Evolutionary conservation across 53 echinoderm and acorn worm species (phyloP).

Genomic region (Crossaster papposus): DNA sequence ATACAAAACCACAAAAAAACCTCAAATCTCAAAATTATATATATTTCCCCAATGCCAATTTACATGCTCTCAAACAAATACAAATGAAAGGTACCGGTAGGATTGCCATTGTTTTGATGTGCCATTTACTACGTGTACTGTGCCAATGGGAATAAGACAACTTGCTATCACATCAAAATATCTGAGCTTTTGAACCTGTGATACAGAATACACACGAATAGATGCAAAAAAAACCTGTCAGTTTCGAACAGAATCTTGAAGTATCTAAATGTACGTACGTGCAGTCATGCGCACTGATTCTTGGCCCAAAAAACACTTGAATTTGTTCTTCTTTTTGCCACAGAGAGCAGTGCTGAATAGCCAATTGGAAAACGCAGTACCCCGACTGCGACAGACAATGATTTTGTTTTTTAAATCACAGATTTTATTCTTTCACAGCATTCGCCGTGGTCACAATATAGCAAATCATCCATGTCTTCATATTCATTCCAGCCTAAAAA

Average conservation of each 20-base stretch:
- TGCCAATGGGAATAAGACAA: slow-evolving; percentile 10
- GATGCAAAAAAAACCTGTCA: neutral
- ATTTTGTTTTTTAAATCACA: neutral
- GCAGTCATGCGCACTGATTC: neutral
- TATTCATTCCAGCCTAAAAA: neutral
- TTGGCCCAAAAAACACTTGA: slow-evolving; percentile 3
- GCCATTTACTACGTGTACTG: neutral
- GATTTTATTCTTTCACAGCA: slow-evolving; percentile 14
- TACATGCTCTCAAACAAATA: neutral
- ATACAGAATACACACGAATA: neutral
- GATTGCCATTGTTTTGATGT: neutral
- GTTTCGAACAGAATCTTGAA: neutral
- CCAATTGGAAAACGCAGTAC: neutral
- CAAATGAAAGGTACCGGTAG: neutral
- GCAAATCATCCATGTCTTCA: slow-evolving; percentile 18
- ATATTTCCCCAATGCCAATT: neutral
- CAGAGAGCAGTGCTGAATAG: neutral
- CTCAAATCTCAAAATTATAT: neutral
- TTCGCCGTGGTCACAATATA: slow-evolving; percentile 14
- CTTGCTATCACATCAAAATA: slow-evolving; percentile 2
- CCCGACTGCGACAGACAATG: neutral
- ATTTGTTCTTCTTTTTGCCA: neutral
- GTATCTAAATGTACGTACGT: no score
- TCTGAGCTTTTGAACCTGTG: slow-evolving; percentile 10
- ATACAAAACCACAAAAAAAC: neutral